Base-by-base conservation (phyloP, 2,797 vertebrate species). In the Acipenser ruthenus region DNA sequence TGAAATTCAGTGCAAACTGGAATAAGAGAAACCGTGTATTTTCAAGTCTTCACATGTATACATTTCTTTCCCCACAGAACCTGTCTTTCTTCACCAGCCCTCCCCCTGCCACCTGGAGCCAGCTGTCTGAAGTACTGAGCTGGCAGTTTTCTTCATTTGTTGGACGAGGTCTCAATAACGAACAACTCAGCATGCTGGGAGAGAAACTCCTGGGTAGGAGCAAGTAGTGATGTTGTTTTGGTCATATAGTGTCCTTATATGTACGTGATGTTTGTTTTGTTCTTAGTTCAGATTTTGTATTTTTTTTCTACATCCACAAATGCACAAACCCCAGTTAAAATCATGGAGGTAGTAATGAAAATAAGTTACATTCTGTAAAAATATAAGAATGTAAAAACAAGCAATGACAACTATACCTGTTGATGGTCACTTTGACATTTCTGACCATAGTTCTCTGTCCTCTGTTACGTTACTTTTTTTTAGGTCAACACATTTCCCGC, bases 111-210 rank as follows among this genome's bases (percentile, higher is more conserved):
- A 87, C 86, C 59, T 87, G 96, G 91, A 92, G 82, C 73, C 96
- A 98, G 77, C 91, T 99, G 55, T 88, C 96, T 1, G 96, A 99
- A 83, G 93, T 97, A 37, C 81, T 99, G 70, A 97, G 94, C 84
- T 99, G 96, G 96, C 96, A 99, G 71, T 99, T 99, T 77, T 95
- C 93, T 49, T 95, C 93, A 0, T 96, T 96, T 0, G 92, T 93
- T 0, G 93, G 93, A 6, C 92, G 92, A 12, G 94, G 96, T 49
- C 93, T 99, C 69, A 96, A 93, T 83, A 91, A 90, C 51, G 94
- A 99, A 60, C 96, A 99, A 79, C 91, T 99, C 66, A 83, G 69
- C 69, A 99, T 97, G 94, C 87, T 99, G 79, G 94, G 93, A 65
- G 94, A 97, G 72, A 99, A 98, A 74, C 93, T 99, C 4, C 87